phyloP scores from a whole-genome alignment of 2,888 invertebrate genomes.

The Limnephilus auricula region DNA sequence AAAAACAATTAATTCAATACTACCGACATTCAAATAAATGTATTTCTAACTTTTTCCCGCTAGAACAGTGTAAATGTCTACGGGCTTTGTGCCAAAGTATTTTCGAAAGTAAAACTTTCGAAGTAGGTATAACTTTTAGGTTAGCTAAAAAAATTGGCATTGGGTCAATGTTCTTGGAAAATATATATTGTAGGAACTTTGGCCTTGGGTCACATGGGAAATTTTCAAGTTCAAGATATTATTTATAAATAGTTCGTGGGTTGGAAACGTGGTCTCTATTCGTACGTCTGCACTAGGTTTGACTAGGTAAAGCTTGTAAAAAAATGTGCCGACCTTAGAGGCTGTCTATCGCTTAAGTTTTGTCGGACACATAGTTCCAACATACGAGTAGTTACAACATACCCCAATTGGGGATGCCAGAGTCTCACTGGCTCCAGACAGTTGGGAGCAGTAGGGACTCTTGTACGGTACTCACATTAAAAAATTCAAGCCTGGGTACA shows the following conservation, averaged over 20 bases:
- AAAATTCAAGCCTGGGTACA: no score
- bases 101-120: not conserved
- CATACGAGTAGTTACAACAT: no score
- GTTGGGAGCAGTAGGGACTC: no score
- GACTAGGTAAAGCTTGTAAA: no score
- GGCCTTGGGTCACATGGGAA: not conserved
- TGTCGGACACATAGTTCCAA: no score
- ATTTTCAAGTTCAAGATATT: not conserved
- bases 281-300: not conserved
- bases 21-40: not conserved
- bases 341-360: no score
- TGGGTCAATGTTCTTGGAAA: no score
- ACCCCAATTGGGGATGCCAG: no score
- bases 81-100: not conserved
- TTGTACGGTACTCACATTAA: no score
- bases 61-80: not conserved
- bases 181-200: no score
- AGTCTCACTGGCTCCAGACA: no score
- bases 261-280: not conserved
- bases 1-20: not conserved
- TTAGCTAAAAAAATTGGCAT: not conserved
- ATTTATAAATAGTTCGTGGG: not conserved
- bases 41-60: not conserved
- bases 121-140: not conserved
- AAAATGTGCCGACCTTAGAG: no score